Evolutionary conservation across 2,888 invertebrate genomes (phyloP), one percentile per base, ranked within the genome.

Genomic region (Drosophila tanythrix): DNA sequence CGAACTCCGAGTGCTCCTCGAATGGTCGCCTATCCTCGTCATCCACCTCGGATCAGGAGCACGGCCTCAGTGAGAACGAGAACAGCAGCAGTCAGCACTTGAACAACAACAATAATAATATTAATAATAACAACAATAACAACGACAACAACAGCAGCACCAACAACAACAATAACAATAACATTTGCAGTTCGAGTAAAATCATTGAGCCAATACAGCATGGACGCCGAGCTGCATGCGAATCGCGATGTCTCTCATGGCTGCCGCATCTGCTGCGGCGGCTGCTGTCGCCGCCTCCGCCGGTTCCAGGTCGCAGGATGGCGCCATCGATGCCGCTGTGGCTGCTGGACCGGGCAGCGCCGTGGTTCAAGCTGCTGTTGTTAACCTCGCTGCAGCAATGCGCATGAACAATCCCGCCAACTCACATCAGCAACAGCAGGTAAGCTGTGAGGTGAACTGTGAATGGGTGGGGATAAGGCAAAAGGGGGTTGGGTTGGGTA

Each of bases 1-100:
- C 96, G 27, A 97, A 97, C 93, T 97, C 97, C 53, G 97, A 97
- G 93, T 97, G 97, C 89, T 97, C 97, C 31, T 97, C 97, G 36
- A 97, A 96, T 89, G 97, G 97, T 61, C 94, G 97, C 65, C 94
- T 97, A 7, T 96, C 97, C 11, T 97, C 97, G 18, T 97, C 97
- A 29, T 96, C 96, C 36, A 96, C 96, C 27, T 96, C 97, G 25
- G 97, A 97, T 94, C 95, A 95, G 63, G 94, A 83, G 93, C 90
- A 93, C 91, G 92, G 93, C 84, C 93, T 96, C 55, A 95, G 96
- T 90, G 96, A 96, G 91, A 86, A 78, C 40, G 85, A 86, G n/a
- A 88, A 77, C 35, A 84, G 70, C 43, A 95, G 80, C 59, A 85
- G 80, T 82, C 58, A 95, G 96, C 85, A 51, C 0, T 67, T 50